Evolutionary conservation across 2,888 invertebrate genomes (phyloP).

Genomic region (Uropetala carovei): DNA sequence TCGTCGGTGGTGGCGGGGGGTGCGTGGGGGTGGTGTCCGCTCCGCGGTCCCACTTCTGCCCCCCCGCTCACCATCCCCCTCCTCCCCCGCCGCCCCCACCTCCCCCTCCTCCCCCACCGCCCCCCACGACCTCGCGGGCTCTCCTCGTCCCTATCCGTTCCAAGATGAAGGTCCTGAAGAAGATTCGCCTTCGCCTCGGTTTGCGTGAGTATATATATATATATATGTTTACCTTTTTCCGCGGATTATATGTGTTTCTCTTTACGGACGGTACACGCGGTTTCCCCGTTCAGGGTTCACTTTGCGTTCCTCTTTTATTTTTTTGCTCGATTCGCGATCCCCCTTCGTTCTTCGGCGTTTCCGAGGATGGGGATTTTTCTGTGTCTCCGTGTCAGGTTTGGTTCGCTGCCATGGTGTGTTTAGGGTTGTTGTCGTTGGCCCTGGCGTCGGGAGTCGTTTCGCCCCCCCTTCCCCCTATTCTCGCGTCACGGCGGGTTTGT

Average conservation of each 20-base stretch:
- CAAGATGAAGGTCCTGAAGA: constrained; percentile 94
- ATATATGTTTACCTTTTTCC: constrained; percentile 17
- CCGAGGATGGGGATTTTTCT: no score
- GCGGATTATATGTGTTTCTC: neutral
- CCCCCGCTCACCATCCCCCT: constrained; percentile 70
- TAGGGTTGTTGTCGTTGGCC: no score
- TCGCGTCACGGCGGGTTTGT: no score
- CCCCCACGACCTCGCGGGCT: constrained; percentile 70
- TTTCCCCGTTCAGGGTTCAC: neutral
- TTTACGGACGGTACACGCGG: neutral
- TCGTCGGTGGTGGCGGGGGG: constrained; percentile 75
- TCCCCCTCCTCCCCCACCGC: constrained; percentile 67
- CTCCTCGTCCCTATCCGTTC: constrained; percentile 77
- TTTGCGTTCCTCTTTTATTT: neutral
- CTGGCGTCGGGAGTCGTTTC: no score
- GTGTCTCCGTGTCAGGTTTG: no score
- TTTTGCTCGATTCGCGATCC: neutral
- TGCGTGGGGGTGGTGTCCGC: constrained; percentile 73
- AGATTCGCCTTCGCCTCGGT: constrained; percentile 91
- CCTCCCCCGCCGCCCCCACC: constrained; percentile 69
- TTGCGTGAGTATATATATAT: constrained; percentile 89
- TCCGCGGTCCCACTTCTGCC: constrained; percentile 73
- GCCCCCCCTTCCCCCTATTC: no score
- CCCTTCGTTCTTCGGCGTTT: neutral
- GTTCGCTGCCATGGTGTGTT: no score